These are phyloP conservation scores for Tapirus terrestris DNA, from an alignment of 2,113 vertebrate genomes.

Conservation along the genomic window DNA sequence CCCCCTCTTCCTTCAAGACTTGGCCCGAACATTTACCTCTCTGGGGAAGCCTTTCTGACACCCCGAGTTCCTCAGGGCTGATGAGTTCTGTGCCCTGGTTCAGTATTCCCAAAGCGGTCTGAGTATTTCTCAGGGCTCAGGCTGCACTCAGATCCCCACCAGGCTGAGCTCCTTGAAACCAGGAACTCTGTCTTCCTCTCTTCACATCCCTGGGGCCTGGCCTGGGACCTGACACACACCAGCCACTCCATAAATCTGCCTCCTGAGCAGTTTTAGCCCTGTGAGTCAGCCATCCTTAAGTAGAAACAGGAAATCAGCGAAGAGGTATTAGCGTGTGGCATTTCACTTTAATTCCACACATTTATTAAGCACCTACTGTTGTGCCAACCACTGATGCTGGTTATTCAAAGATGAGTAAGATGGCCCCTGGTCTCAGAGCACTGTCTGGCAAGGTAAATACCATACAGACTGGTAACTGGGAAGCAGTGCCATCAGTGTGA, in stretches of 20 bases:
- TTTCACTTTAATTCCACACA: not conserved
- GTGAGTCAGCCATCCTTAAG: slow-evolving; percentile 47
- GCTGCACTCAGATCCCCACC: not conserved
- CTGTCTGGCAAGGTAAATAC: not conserved
- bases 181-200: not conserved
- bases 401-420: not conserved
- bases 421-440: not conserved
- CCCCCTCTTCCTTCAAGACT: not conserved
- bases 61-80: not conserved
- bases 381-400: not conserved
- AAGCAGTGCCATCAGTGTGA: not conserved
- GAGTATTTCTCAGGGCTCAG: not conserved
- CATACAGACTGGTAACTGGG: not conserved
- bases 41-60: not conserved
- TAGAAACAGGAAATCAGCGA: slow-evolving; percentile 42
- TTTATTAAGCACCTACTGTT: not conserved
- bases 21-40: not conserved
- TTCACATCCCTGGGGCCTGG: not conserved
- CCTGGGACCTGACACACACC: not conserved
- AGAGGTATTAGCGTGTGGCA: not conserved
- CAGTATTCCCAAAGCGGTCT: not conserved
- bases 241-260: not conserved
- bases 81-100: not conserved
- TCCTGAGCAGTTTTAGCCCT: slow-evolving; percentile 32
- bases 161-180: not conserved